Evolutionary conservation across 2,888 invertebrate genomes (phyloP).

Genomic region (Leucoma salicis): DNA sequence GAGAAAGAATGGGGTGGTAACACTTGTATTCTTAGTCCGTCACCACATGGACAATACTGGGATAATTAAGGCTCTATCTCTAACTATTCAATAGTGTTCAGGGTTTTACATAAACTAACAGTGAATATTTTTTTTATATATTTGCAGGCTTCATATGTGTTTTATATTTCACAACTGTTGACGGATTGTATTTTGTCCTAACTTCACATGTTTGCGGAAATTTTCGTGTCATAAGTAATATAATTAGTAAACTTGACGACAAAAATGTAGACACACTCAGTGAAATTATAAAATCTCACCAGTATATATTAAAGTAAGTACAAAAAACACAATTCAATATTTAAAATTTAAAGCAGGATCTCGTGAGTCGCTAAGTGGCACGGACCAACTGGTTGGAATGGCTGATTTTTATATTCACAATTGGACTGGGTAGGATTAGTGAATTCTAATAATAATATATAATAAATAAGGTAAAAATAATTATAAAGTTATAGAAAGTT

Average conservation of each 20-base stretch:
- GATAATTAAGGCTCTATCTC: background rate
- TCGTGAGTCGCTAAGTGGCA: too few species aligned
- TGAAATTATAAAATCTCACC: slow-evolving; percentile 56
- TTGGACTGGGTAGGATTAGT: too few species aligned
- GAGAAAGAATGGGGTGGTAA: too few species aligned
- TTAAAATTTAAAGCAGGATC: too few species aligned
- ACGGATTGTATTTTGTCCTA: slow-evolving; percentile 58
- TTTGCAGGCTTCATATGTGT: slow-evolving; percentile 58
- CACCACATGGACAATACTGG: too few species aligned
- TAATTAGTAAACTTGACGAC: slow-evolving; percentile 40
- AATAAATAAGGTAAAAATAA: too few species aligned
- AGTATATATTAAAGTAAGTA: slow-evolving; percentile 61
- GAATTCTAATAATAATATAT: too few species aligned
- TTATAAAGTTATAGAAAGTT: too few species aligned
- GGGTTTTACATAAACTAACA: too few species aligned
- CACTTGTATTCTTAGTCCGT: too few species aligned
- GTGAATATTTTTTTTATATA: background rate
- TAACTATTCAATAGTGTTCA: background rate
- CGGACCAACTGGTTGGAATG: too few species aligned
- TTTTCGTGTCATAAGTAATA: slow-evolving; percentile 51
- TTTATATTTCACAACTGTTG: slow-evolving; percentile 52
- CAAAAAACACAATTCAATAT: background rate
- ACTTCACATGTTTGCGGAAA: slow-evolving; percentile 62
- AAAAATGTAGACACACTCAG: slow-evolving; percentile 32
- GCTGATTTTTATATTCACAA: too few species aligned